These are phyloP conservation scores for Channallabes apus DNA, from an alignment of 2,797 vertebrate genomes.

Conservation along the genomic window DNA sequence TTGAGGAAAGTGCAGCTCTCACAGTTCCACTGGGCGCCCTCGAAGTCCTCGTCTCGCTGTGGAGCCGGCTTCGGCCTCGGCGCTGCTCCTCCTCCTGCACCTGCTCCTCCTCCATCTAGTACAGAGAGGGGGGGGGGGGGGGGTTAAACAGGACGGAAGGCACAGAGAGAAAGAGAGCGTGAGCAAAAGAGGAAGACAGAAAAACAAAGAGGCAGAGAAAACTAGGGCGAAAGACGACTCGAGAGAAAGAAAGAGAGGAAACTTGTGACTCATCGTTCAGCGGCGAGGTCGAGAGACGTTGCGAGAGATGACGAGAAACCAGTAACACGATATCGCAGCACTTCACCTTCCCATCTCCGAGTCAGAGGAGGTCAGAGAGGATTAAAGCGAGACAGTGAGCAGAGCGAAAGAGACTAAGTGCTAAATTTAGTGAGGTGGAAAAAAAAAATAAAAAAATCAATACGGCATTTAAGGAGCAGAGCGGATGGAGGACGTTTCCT, in stretches of 20 bases:
- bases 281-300: conserved; percentile 17
- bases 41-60: conserved; percentile 95
- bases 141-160: not conserved
- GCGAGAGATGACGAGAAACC: conserved; percentile 32
- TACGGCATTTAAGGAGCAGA: not conserved
- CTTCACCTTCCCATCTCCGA: conserved; percentile 17
- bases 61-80: conserved; percentile 69
- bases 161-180: not conserved
- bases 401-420: not conserved
- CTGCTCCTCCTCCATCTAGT: not conserved
- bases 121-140: not conserved
- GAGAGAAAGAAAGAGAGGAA: no score
- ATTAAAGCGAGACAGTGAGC: conserved; percentile 33
- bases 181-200: not conserved
- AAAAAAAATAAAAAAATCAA: not conserved
- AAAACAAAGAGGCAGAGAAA: not conserved
- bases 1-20: conserved; percentile 99
- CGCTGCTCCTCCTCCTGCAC: conserved; percentile 55
- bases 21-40: conserved; percentile 97
- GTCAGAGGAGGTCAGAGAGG: conserved; percentile 37
- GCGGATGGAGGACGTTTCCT: not conserved
- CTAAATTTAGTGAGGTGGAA: conserved; percentile 30
- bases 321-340: conserved; percentile 41
- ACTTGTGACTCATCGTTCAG: conserved; percentile 1
- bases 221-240: no score